Evolutionary conservation across 2,888 invertebrate species (phyloP).

Genomic region (Pyrrhosoma nymphula): DNA sequence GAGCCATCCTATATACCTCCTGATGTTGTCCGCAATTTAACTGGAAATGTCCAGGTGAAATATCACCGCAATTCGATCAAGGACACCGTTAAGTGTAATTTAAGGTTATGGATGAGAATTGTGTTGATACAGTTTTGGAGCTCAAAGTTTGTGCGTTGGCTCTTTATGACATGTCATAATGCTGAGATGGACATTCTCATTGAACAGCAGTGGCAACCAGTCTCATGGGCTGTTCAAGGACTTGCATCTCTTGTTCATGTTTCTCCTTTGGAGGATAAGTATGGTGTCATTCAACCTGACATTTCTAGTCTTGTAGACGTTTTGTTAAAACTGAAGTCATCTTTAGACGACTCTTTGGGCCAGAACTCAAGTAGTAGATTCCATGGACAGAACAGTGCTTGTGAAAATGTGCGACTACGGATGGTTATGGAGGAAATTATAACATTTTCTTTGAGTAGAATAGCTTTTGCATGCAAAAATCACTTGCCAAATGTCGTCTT

Average conservation of each 20-base stretch:
- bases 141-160: slow-evolving; percentile 54
- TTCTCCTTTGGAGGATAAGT: slow-evolving; percentile 46
- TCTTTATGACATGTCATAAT: slow-evolving; percentile 29
- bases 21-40: slow-evolving; percentile 46
- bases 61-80: slow-evolving; percentile 39
- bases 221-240: slow-evolving; percentile 57
- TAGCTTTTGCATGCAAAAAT: slow-evolving; percentile 50
- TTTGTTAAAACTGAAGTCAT: slow-evolving; percentile 34
- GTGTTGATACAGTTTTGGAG: slow-evolving; percentile 47
- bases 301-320: slow-evolving; percentile 4
- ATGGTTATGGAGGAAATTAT: slow-evolving; percentile 46
- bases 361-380: slow-evolving; percentile 16
- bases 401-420: slow-evolving; percentile 46
- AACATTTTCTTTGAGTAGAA: slow-evolving; percentile 49
- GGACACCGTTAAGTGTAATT: slow-evolving; percentile 2
- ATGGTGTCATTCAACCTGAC: slow-evolving; percentile 48
- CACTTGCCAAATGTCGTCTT: slow-evolving; percentile 45
- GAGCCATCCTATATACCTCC: slow-evolving; percentile 43
- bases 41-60: slow-evolving; percentile 48
- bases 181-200: slow-evolving; percentile 44
- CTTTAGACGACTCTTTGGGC: slow-evolving; percentile 27
- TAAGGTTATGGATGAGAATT: slow-evolving; percentile 43
- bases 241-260: slow-evolving; percentile 52
- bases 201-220: slow-evolving; percentile 60
- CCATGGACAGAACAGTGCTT: slow-evolving; percentile 41